These are phyloP conservation scores for Lapara coniferarum DNA, from an alignment of 2,888 invertebrate species.

Conservation along the genomic window DNA sequence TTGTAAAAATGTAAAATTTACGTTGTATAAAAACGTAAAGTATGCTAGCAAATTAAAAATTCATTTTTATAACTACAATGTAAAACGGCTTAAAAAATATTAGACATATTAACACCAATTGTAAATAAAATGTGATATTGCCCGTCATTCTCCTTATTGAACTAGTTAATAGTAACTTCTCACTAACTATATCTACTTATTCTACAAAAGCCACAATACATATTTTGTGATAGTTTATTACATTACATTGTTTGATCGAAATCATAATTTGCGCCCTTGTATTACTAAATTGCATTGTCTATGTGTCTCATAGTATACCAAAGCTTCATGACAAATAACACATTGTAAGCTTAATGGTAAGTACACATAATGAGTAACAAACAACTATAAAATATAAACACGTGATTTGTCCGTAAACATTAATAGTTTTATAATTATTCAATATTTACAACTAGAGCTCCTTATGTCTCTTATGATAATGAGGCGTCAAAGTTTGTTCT, in stretches of 20 bases:
- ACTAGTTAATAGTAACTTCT: slow-evolving; percentile 6
- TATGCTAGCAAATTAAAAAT: slow-evolving; percentile 21
- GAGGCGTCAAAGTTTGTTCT: slow-evolving; percentile 20
- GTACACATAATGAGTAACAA: neutral
- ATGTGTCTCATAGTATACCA: slow-evolving; percentile 3
- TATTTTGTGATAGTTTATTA: slow-evolving; percentile 31
- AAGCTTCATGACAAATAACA: neutral
- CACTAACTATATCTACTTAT: slow-evolving; percentile 1
- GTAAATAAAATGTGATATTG: slow-evolving; percentile 23
- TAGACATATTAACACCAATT: slow-evolving; percentile 16
- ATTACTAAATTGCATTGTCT: neutral
- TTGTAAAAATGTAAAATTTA: slow-evolving; percentile 2
- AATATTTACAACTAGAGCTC: slow-evolving; percentile 4
- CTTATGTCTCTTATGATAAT: slow-evolving; percentile 9
- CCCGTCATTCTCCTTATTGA: neutral
- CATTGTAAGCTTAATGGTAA: neutral
- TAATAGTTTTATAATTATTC: neutral
- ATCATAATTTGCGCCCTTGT: neutral
- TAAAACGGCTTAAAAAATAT: slow-evolving; percentile 22
- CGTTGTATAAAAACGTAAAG: slow-evolving; percentile 16
- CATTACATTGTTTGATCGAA: slow-evolving; percentile 19
- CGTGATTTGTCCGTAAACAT: neutral
- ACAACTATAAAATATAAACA: neutral
- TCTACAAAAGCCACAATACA: slow-evolving; percentile 25
- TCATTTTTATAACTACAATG: slow-evolving; percentile 13